phyloP scores from a whole-genome alignment of 2,888 invertebrate species.

The Incurvaria masculella region DNA sequence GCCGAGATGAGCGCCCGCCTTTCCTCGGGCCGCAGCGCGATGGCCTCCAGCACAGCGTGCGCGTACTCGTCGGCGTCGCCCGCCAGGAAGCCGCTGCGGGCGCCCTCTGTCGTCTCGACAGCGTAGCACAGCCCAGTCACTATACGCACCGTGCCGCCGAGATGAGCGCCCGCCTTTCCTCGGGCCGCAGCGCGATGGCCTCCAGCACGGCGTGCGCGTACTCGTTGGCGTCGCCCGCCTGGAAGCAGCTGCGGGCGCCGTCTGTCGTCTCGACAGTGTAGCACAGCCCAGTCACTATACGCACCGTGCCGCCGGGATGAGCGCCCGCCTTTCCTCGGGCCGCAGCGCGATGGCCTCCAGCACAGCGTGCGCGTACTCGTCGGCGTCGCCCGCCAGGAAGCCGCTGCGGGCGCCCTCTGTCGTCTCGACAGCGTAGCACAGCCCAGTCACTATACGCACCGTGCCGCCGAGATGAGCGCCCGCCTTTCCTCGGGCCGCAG shows the following conservation, averaged over 20 bases:
- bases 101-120: slow-evolving; percentile 68
- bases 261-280: slow-evolving; percentile 82
- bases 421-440: slow-evolving; percentile 87
- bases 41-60: slow-evolving; percentile 63
- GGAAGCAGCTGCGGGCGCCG: slow-evolving; percentile 71
- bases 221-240: slow-evolving; percentile 75
- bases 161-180: slow-evolving; percentile 60
- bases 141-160: slow-evolving; percentile 64
- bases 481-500: slow-evolving; percentile 58
- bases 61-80: slow-evolving; percentile 77
- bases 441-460: slow-evolving; percentile 44
- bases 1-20: slow-evolving; percentile 63
- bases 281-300: too few relatives aligned
- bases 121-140: too few relatives aligned
- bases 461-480: slow-evolving; percentile 69
- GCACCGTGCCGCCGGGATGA: slow-evolving; percentile 72
- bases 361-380: slow-evolving; percentile 75
- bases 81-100: slow-evolving; percentile 80
- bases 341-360: slow-evolving; percentile 65
- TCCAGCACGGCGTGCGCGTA: slow-evolving; percentile 72
- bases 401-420: slow-evolving; percentile 69
- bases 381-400: slow-evolving; percentile 74
- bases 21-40: slow-evolving; percentile 60
- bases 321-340: slow-evolving; percentile 54
- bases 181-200: slow-evolving; percentile 61